Evolutionary conservation across 2,797 vertebrate genomes (phyloP), one percentile per base, ranked within the genome.

Genomic region (Hoplostethus atlanticus): DNA sequence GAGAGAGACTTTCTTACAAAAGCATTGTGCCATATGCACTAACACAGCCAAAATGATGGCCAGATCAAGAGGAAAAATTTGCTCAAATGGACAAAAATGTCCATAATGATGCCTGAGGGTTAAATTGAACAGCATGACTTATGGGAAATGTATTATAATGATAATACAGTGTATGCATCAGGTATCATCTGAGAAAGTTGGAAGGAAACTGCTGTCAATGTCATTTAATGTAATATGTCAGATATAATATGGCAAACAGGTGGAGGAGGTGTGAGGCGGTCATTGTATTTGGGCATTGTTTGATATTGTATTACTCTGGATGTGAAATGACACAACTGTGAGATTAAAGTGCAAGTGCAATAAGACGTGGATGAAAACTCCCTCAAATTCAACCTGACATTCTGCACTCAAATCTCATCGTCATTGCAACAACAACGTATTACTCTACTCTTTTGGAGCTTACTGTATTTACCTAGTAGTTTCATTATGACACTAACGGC

Each of bases 211-310:
- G 50, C 12, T 55, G 9, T 55, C 34, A 51, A 21, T 9, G 48
- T 60, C 8, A 28, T 21, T n/a, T 73, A 70, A 55, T 53, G 61
- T 36, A 70, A 67, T 21, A 6, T 30, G 21, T 71, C 36, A 50
- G 21, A 70, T 68, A 21, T 21, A 10, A 21, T 21, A 25, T 17
- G n/a, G 25, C 2, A 11, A 51, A 10, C 10, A 51, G 8, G 17
- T 21, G 17, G 17, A 7, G 6, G 15, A 48, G 38, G 34, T 25
- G 9, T 4, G 9, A 16, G 10, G 40, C 11, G 44, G 25, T 38
- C 16, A 13, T 10, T 21, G 21, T 46, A 36, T 53, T 31, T 47
- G 3, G 8, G 31, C 17, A 30, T 6, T n/a, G 16, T 4, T 54
- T 21, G 9, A 17, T 30, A 12, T 56, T 50, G 3, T 30, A 17